These are phyloP conservation scores for Daboia siamensis DNA, from an alignment of 2,113 vertebrate species.

Conservation along the genomic window DNA sequence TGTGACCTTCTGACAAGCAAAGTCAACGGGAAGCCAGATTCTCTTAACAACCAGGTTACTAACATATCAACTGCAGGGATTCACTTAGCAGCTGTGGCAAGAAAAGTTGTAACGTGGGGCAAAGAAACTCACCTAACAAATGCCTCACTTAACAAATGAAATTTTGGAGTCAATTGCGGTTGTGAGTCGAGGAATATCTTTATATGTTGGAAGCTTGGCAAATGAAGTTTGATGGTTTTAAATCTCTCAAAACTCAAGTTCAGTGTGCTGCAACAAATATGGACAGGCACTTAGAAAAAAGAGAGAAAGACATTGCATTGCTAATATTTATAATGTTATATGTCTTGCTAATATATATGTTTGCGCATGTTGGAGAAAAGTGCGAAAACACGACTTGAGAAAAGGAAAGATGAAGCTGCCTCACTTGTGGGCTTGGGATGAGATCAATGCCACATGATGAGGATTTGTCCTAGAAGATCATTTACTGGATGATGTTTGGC, in stretches of 20 bases:
- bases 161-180: background rate
- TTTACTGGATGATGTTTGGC: background rate
- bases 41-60: background rate
- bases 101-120: no score
- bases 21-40: background rate
- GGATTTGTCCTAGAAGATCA: background rate
- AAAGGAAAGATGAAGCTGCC: background rate
- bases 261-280: slow-evolving; percentile 25
- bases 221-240: slow-evolving; percentile 1
- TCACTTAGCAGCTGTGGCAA: background rate
- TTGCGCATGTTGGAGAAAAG: background rate
- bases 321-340: background rate
- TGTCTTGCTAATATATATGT: background rate
- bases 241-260: slow-evolving; percentile 19
- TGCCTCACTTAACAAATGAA: background rate
- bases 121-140: background rate
- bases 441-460: background rate
- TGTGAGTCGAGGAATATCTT: background rate
- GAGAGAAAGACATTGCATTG: background rate
- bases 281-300: background rate
- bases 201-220: background rate
- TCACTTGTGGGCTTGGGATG: background rate
- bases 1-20: background rate
- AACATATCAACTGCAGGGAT: background rate
- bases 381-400: background rate